Evolutionary conservation across 2,888 invertebrate genomes (phyloP), one percentile per base, ranked within the genome.

Genomic region (Tetragonisca angustula): DNA sequence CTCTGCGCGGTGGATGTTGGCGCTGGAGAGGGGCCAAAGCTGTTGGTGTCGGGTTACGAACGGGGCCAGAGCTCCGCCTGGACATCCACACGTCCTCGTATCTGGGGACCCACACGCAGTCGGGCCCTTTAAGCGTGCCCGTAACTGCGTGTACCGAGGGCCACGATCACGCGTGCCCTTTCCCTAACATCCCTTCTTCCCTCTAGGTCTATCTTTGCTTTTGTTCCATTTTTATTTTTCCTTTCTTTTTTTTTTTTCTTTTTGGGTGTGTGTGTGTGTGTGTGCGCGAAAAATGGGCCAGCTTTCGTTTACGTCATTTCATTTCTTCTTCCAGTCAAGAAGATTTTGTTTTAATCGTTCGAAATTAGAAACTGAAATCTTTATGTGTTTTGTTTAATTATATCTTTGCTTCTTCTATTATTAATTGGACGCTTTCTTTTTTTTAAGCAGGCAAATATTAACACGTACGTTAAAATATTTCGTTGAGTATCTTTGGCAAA

Each of bases 11-110:
- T 77, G 72, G 90, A n/a, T 87, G 88, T 86, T 61, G 61, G 88
- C 88, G 82, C 86, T 11, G 61, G 65, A 87, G 88, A 88, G 90
- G 88, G 88, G 88, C 90, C 88, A 88, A 90, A 90, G 85, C 90
- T 76, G 79, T 70, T 83, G 92, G 94, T 94, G 92, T 93, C 93
- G 90, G 90, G 91, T 94, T 94, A 93, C 94, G 21, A 79, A 76
- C 89, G 82, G 83, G 83, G 82, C 86, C 87, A 85, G 88, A 86
- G 81, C 87, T 84, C 90, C 89, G 89, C 85, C 89, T 89, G 88
- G 85, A 89, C 90, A 88, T 90, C 86, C 90, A 90, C 89, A 90
- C 90, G 88, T 90, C 83, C 81, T 82, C 88, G 85, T 87, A 88
- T 89, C 85, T 85, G 85, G 83, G 87, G 86, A 87, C 89, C 84